phyloP scores from a whole-genome alignment of 2,113 vertebrate genomes.

The Psittacara wagleri region DNA sequence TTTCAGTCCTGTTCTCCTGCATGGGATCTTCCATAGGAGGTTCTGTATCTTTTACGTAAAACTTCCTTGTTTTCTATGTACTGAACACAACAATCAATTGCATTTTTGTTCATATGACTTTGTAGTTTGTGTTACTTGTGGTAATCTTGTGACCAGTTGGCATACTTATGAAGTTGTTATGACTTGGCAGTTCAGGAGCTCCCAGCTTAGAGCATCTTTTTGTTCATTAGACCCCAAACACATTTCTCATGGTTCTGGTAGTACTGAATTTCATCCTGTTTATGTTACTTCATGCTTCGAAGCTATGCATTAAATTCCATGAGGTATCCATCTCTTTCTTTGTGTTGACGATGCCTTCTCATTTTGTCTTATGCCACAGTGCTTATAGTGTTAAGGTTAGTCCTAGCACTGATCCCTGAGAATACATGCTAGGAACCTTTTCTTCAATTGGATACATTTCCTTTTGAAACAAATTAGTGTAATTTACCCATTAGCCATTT shows the following conservation, averaged over 20 bases:
- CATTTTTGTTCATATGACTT: not conserved
- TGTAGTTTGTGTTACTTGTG: not conserved
- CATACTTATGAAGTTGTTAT: not conserved
- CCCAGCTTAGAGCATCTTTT: not conserved
- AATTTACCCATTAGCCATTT: not conserved
- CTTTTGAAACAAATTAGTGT: not conserved
- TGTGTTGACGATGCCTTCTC: not conserved
- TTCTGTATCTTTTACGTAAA: not conserved
- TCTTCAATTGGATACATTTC: not conserved
- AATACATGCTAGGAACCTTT: not conserved
- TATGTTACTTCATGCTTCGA: not conserved
- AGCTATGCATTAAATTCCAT: not conserved
- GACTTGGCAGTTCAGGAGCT: not conserved
- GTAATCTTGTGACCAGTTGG: not conserved
- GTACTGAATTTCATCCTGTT: not conserved
- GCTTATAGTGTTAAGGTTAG: not conserved
- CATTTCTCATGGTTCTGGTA: not conserved
- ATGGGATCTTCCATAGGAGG: not conserved
- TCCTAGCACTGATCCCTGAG: not conserved
- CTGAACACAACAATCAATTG: not conserved
- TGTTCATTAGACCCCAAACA: not conserved
- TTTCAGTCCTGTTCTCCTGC: not conserved
- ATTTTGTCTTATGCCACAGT: not conserved
- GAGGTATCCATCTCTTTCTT: not conserved
- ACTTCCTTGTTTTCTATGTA: not conserved